Evolutionary conservation across 2,113 vertebrate genomes (phyloP).

Genomic region (Brachyhypopomus occidentalis): DNA sequence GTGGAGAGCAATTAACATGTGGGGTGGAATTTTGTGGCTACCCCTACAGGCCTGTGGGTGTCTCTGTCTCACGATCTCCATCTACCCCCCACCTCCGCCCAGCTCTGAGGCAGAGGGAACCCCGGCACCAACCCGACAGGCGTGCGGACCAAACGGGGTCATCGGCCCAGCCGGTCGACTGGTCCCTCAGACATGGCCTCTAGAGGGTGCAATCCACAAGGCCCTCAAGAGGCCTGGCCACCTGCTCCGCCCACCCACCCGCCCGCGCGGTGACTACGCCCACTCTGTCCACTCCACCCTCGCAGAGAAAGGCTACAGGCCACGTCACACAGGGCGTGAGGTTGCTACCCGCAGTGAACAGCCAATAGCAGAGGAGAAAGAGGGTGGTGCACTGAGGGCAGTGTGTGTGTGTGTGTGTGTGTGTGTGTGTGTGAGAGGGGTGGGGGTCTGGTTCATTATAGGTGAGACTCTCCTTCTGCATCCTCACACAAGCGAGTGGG

Average conservation of each 20-base stretch:
- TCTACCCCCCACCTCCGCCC: background rate
- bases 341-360: background rate
- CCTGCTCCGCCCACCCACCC: conserved; percentile 9
- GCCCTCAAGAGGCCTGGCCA: conserved; percentile 1
- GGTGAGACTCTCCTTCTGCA: conserved; percentile 32
- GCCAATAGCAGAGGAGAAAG: background rate
- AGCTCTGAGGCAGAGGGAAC: background rate
- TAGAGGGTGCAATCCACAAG: conserved; percentile 7
- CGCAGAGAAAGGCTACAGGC: conserved; percentile 26
- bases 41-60: no score
- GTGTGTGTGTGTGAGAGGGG: no score
- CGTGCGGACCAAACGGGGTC: no score
- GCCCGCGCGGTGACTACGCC: conserved; percentile 21
- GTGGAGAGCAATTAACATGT: no score
- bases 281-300: conserved; percentile 7
- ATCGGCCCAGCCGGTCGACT: no score
- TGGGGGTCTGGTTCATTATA: background rate
- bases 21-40: no score
- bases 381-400: background rate
- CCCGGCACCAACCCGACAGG: no score
- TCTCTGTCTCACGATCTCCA: background rate
- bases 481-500: conserved; percentile 51
- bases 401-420: no score
- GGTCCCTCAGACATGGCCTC: no score
- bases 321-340: background rate